Base-by-base conservation (phyloP, 2,888 invertebrate genomes). In the Polietes domitor region DNA sequence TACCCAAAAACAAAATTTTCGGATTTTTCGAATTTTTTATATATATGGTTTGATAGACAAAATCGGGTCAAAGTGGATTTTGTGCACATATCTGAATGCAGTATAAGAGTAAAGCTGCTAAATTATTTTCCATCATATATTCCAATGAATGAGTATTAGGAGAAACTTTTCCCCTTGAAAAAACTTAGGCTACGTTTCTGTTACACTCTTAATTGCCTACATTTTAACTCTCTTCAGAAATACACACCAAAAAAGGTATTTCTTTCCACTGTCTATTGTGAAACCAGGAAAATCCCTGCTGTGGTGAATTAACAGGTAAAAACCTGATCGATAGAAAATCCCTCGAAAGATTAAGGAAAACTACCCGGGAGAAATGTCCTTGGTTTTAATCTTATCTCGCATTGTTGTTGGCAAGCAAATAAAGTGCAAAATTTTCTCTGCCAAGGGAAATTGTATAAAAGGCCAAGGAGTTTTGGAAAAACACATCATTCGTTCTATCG, bases 401-500 rank as follows among this genome's bases (percentile, higher is more conserved):
- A n/a, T 41, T 65, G 65, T 65, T 65, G 37, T 41, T 65, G 19
- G 12, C n/a, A 58, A 58, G 12, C 41, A 37, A 65, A 41, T n/a
- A 12, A 50, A 21, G 15, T 61, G 12, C 19, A 26, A 37, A 28
- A 28, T 19, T 3, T 58, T 58, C 68, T 9, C n/a, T 9, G 1
- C 5, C 26, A 73, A 1, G 9, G 15, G 41, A 61, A 82, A 70
- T 26, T 2, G 73, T 83, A 85, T 85, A 81, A 83, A 83, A 77
- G 53, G 21, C 2, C 43, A n/a, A 19, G 7, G 6, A 15, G n/a
- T 19, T 19, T 24, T 28, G 68, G 70, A 24, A 58, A 71, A 72
- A 77, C 61, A 72, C 77, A 88, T 88, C 88, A 89, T 87, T 88
- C 85, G 47, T 58, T 28, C 37, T 58, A 28, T 28, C 15, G 79